Evolutionary conservation across 1,140 invertebrate species (phyloP).

Genomic region (Gryllus bimaculatus): DNA sequence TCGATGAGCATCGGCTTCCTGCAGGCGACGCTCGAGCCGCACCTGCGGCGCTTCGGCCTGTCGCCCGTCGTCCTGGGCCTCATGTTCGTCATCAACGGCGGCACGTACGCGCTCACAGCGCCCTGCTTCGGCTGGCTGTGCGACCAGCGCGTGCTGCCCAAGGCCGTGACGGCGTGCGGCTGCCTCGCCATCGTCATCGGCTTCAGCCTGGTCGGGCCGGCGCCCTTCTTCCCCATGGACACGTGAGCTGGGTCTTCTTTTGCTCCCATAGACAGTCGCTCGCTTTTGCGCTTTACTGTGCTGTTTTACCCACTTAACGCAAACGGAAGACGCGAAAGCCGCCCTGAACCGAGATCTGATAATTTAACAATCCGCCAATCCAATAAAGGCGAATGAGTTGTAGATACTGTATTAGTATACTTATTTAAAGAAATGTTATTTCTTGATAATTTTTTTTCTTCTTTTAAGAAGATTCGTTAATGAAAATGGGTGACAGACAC

Average conservation of each 20-base stretch:
- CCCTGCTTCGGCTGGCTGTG: constrained; percentile 73
- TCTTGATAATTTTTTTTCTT: too few species aligned
- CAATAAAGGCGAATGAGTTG: too few species aligned
- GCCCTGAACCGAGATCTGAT: too few species aligned
- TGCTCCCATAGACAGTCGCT: neutral
- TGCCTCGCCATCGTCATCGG: constrained; percentile 52
- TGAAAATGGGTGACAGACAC: too few species aligned
- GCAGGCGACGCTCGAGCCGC: constrained; percentile 71
- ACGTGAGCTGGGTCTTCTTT: constrained; percentile 49
- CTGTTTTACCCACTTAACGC: too few species aligned
- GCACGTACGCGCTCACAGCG: constrained; percentile 69
- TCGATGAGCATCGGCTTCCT: constrained; percentile 75
- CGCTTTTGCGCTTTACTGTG: too few species aligned
- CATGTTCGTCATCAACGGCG: constrained; percentile 82
- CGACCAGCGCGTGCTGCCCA: constrained; percentile 53
- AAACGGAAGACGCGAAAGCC: too few species aligned
- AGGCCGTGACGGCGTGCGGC: constrained; percentile 56
- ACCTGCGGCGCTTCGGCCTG: constrained; percentile 59
- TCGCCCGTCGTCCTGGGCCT: constrained; percentile 64
- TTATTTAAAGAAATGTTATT: too few species aligned
- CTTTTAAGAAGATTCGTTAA: too few species aligned
- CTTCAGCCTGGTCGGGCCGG: constrained; percentile 64
- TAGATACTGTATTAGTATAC: too few species aligned
- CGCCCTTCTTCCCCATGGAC: constrained; percentile 53
- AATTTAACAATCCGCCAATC: too few species aligned